Base-by-base conservation (phyloP, 2,888 invertebrate species). In the Formica aserva region DNA sequence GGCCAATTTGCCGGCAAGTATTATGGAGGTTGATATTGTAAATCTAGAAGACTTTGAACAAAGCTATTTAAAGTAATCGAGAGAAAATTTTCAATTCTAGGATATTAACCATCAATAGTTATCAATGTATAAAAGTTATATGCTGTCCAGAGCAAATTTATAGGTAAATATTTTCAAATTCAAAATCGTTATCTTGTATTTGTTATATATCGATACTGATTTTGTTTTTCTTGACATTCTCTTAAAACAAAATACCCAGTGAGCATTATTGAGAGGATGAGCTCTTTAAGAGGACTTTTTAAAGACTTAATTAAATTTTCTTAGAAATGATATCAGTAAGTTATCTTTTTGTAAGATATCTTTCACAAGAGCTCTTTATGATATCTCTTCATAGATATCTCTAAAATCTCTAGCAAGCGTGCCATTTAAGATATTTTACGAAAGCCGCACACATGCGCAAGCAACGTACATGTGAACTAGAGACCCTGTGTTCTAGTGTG, bases 1-100 rank as follows among this genome's bases (percentile, higher is more conserved):
- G 96, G 97, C 75, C 97, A 97, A 93, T 98, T 97, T 95, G 96
- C 97, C 35, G 98, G 98, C 18, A 96, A 96, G 96, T 91, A 96
- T 98, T 84, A 96, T 97, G 91, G 97, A 98, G 95, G 96, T 97
- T 85, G 96, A 97, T 93, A 97, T 98, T 91, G 93, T 96, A 89
- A 98, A 98, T 95, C 95, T 97, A 82, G 95, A 95, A 0, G 97
- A 97, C 57, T 94, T 97, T 67, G 57, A 67, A 74, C 82, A 45
- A 89, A 82, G 86, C 87, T 62, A 87, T 38, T 48, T 6, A 48
- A 13, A 35, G 83, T 67, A 83, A 86, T 84, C 80, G 66, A 85
- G 78, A 57, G 78, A 57, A 66, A 87, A 86, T 87, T 89, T 88
- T 87, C 85, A 84, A 88, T 85, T 84, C 84, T 90, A 90, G 90